These are phyloP conservation scores for Piprites chloris DNA, from an alignment of 2,113 vertebrate genomes.

Conservation along the genomic window DNA sequence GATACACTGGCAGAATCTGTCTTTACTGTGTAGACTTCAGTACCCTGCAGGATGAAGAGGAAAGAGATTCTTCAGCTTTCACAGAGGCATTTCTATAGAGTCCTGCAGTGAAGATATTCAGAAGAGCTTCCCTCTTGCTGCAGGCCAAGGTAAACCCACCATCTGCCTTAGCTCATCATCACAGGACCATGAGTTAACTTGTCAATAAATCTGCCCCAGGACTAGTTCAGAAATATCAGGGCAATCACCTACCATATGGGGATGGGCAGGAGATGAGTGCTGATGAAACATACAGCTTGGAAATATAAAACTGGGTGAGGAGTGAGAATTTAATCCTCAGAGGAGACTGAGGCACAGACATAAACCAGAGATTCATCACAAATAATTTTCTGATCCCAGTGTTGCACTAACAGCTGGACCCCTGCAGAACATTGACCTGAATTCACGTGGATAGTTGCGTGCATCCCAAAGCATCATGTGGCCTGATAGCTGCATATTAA, in stretches of 20 bases:
- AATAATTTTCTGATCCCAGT: not conserved
- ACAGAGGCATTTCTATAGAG: not conserved
- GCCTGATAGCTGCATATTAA: not conserved
- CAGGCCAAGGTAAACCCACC: not conserved
- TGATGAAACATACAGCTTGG: not conserved
- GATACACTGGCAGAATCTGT: not conserved
- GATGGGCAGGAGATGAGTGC: not conserved
- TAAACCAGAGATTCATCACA: too few relatives aligned
- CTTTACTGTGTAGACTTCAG: not conserved
- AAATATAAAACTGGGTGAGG: not conserved
- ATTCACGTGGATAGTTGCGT: not conserved
- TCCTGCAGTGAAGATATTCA: not conserved
- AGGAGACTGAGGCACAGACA: not conserved
- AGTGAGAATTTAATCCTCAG: not conserved
- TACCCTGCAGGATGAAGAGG: not conserved
- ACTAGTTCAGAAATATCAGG: not conserved
- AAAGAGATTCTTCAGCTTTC: not conserved
- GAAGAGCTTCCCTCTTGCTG: not conserved
- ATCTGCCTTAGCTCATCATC: not conserved
- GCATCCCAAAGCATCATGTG: rapidly evolving
- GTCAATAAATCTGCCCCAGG: not conserved
- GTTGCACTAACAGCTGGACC: not conserved
- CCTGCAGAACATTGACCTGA: not conserved
- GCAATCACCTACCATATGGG: not conserved
- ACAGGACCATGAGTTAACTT: not conserved